These are phyloP conservation scores for Leucozona laternaria DNA, from an alignment of 2,888 invertebrate genomes.

Conservation along the genomic window DNA sequence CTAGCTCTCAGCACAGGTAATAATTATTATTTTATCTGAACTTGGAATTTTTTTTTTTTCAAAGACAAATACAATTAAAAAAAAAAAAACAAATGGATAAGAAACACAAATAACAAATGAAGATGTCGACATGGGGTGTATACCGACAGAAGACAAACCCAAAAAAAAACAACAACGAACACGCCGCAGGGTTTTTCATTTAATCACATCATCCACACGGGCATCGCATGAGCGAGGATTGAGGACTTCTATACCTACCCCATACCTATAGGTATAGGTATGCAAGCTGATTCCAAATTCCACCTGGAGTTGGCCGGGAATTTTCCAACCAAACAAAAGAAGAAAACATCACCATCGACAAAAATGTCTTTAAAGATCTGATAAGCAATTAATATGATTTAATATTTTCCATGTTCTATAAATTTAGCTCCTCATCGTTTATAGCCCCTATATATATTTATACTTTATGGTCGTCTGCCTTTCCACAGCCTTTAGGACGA, in stretches of 20 bases:
- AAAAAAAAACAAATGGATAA: conserved; percentile 10
- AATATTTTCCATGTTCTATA: conserved; percentile 53
- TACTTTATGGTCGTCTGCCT: neutral
- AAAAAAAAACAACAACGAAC: conserved; percentile 52
- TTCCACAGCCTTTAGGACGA: neutral
- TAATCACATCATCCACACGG: conserved; percentile 48
- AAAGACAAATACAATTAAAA: conserved; percentile 20
- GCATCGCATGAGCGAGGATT: neutral
- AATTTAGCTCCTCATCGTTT: neutral
- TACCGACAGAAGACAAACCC: conserved; percentile 48
- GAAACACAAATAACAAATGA: conserved; percentile 49
- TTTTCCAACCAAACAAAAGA: conserved; percentile 28
- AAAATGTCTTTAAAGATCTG: conserved; percentile 52
- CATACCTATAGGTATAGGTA: no score
- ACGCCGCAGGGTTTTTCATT: conserved; percentile 59
- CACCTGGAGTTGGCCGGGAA: conserved; percentile 42
- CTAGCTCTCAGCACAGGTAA: conserved; percentile 38
- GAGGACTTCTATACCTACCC: neutral
- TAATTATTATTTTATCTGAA: conserved; percentile 55
- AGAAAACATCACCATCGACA: conserved; percentile 3
- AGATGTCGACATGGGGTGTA: conserved; percentile 75
- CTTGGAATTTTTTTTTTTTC: conserved; percentile 21
- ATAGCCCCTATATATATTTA: neutral
- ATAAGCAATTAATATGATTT: conserved; percentile 75
- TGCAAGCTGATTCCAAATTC: conserved; percentile 6